Evolutionary conservation across 2,888 invertebrate species (phyloP), one percentile per base, ranked within the genome.

Genomic region (Ennomos fuscantarius): DNA sequence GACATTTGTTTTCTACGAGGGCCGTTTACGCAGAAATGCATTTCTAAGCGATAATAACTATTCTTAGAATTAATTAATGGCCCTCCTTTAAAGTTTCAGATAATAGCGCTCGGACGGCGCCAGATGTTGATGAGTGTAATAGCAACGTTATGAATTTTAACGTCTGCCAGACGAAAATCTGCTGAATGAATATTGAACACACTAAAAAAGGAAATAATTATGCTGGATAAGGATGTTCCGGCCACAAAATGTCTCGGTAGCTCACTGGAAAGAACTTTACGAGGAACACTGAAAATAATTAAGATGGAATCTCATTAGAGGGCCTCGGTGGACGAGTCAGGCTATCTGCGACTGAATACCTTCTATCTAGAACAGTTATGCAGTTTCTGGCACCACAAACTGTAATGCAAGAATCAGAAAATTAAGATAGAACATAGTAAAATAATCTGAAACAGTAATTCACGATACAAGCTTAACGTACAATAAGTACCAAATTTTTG

Each of bases 81-180:
- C 71, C 76, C 78, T 52, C 80, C 79, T 78, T 78, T 74, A 78
- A 78, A 84, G 78, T 81, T 84, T 74, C 68, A 82, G 82, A 83
- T 82, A 79, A 84, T 84, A 86, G 82, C 79, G 78, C 79, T 77
- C 72, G 77, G 75, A 79, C 73, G 74, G 83, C 83, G 83, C 82
- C 89, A 89, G 88, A 86, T 90, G 89, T 84, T 87, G 85, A 85
- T 81, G 82, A 82, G 81, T 81, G 79, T 86, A 83, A 88, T 84
- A 82, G 84, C 83, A 70, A 72, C 82, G 84, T 84, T 86, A 87
- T 90, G 88, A 90, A 89, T 89, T 88, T 87, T 86, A 87, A 88
- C 86, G 81, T 81, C 79, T 79, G 70, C 82, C 81, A 80, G 68
- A 74, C 81, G 81, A 84, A 86, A 86, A 87, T 85, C 82, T 63